Conservation (phyloP, 2,113 vertebrate genomes). For the Eidolon helvum region DNA sequence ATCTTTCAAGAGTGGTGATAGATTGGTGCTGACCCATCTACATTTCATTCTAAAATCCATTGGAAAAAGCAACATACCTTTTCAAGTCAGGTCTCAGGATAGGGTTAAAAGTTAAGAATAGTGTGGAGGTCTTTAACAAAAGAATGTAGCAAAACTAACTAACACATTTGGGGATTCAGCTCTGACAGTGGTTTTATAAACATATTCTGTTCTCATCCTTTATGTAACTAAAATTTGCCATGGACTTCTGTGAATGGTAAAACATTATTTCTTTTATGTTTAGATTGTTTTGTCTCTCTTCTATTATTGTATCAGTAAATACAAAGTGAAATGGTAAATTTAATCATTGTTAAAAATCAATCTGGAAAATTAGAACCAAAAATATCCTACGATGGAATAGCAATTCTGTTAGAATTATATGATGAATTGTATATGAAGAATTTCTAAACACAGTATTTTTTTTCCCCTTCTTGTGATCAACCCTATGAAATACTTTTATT, state of each 20-base stretch:
- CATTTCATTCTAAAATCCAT: not conserved
- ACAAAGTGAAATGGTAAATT: not conserved
- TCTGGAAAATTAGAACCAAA: not conserved
- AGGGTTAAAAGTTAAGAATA: not conserved
- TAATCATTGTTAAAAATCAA: conserved; percentile 5
- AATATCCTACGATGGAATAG: not conserved
- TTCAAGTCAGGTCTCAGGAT: not conserved
- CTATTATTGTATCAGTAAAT: not conserved
- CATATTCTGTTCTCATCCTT: not conserved
- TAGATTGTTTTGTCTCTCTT: not conserved
- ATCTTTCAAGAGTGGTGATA: not conserved
- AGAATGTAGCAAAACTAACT: not conserved
- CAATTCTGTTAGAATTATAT: not conserved
- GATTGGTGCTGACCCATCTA: not conserved
- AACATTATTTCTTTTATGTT: not conserved
- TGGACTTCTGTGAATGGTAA: not conserved
- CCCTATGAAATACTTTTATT: not conserved
- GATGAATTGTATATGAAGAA: not conserved
- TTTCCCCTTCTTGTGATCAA: not conserved
- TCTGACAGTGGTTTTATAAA: not conserved
- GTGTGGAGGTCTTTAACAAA: not conserved
- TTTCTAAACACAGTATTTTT: not conserved
- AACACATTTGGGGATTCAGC: not conserved
- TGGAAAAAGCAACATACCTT: not conserved
- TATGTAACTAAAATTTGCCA: not conserved